Percentiles rank a stretch among this genome's conserved stretches.
Evolutionary conservation across 1,140 invertebrate species (phyloP).

Genomic region (Idris sp.): DNA sequence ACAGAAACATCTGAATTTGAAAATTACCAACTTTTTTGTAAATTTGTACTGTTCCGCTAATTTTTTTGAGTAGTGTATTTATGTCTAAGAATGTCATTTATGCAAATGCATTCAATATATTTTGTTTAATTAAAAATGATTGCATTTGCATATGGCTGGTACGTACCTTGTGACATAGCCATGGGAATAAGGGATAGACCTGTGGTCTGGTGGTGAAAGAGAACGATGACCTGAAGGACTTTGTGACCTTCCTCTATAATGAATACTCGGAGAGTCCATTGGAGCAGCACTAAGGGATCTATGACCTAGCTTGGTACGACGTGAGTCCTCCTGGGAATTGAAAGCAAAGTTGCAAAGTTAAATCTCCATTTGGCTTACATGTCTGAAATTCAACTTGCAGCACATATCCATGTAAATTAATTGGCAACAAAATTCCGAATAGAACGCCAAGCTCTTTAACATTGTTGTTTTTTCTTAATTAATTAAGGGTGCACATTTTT

Average conservation of each 20-base stretch:
- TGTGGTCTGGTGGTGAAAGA: slow-evolving; percentile 86
- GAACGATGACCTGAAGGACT: slow-evolving; percentile 83
- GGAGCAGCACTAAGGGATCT: slow-evolving; percentile 86
- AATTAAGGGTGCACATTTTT: no score
- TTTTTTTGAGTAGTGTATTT: no score
- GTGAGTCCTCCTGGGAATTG: slow-evolving; percentile 74
- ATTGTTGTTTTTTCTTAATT: no score
- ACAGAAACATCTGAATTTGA: no score
- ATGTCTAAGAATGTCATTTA: no score
- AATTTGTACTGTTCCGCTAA: no score
- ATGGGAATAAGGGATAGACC: slow-evolving; percentile 79
- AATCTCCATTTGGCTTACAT: slow-evolving; percentile 7
- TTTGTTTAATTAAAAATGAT: neutral
- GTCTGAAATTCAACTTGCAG: no score
- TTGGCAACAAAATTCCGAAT: no score
- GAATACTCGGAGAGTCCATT: slow-evolving; percentile 82
- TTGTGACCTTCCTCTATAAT: slow-evolving; percentile 82
- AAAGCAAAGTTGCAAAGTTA: slow-evolving; percentile 45
- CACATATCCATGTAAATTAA: no score
- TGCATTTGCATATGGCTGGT: neutral
- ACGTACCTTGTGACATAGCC: slow-evolving; percentile 73
- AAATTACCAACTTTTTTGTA: no score
- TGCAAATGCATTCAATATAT: no score
- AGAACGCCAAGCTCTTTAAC: no score
- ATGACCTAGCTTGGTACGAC: slow-evolving; percentile 78